Conservation (phyloP, 2,113 vertebrate genomes). For the Furnarius figulus region DNA sequence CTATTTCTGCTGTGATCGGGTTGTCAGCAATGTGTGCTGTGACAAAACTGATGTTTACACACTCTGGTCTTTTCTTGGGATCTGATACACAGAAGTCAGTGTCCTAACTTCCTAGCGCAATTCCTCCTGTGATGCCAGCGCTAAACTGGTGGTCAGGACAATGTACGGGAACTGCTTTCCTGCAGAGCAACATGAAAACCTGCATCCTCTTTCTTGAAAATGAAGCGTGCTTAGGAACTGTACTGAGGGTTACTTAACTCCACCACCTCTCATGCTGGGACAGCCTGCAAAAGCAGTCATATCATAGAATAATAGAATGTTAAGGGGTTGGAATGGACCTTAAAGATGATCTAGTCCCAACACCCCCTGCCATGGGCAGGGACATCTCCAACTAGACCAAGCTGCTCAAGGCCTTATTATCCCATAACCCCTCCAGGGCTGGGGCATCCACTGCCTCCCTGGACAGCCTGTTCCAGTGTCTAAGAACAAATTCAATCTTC, state of each 20-base stretch:
- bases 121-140: background rate
- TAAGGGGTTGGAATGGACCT: background rate
- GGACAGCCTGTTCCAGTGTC: background rate
- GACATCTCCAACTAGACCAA: background rate
- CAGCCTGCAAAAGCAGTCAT: background rate
- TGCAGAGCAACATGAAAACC: background rate
- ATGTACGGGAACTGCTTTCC: background rate
- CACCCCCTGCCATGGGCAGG: background rate
- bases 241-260: background rate
- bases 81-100: background rate
- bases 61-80: background rate
- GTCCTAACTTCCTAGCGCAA: background rate
- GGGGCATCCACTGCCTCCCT: background rate
- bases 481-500: background rate
- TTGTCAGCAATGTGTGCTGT: background rate
- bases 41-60: background rate
- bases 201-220: conserved; percentile 35
- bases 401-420: background rate
- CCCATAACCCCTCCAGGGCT: background rate
- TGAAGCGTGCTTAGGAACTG: background rate
- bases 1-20: background rate
- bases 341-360: background rate
- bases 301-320: background rate
- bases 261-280: rapidly evolving
- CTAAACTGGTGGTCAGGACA: background rate